Evolutionary conservation across 2,888 invertebrate genomes (phyloP).

Genomic region (Invenusta paracnida): DNA sequence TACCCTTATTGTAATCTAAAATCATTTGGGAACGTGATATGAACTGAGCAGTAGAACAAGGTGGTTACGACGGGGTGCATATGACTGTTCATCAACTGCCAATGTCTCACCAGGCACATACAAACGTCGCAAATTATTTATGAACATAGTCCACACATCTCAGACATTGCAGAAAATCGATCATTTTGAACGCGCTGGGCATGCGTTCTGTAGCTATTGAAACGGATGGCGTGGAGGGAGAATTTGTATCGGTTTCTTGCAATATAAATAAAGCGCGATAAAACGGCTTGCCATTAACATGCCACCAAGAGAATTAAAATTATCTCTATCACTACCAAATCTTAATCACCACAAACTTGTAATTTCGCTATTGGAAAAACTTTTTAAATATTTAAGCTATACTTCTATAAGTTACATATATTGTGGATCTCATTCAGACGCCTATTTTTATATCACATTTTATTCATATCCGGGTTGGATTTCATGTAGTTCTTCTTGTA

Average conservation of each 20-base stretch:
- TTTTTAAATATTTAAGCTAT: too few relatives aligned
- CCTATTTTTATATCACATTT: too few relatives aligned
- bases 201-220: conserved; percentile 7
- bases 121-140: background rate
- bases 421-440: too few relatives aligned
- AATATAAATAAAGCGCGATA: background rate
- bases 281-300: background rate
- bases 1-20: background rate
- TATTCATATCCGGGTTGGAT: too few relatives aligned
- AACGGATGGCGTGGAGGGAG: background rate
- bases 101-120: conserved; percentile 11
- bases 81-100: background rate
- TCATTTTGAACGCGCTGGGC: conserved; percentile 9
- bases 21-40: background rate
- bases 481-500: too few relatives aligned
- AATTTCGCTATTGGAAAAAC: too few relatives aligned
- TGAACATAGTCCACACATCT: background rate
- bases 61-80: background rate
- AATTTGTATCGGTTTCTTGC: conserved; percentile 2
- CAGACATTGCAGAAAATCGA: background rate
- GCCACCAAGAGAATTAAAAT: conserved; percentile 9
- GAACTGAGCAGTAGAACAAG: background rate
- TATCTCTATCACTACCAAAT: conserved; percentile 15
- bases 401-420: too few relatives aligned
- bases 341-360: too few relatives aligned